Percentiles rank a stretch among this genome's conserved stretches.
Evolutionary conservation across 2,113 vertebrate genomes (phyloP).

Genomic region (Leucoraja erinaceus): DNA sequence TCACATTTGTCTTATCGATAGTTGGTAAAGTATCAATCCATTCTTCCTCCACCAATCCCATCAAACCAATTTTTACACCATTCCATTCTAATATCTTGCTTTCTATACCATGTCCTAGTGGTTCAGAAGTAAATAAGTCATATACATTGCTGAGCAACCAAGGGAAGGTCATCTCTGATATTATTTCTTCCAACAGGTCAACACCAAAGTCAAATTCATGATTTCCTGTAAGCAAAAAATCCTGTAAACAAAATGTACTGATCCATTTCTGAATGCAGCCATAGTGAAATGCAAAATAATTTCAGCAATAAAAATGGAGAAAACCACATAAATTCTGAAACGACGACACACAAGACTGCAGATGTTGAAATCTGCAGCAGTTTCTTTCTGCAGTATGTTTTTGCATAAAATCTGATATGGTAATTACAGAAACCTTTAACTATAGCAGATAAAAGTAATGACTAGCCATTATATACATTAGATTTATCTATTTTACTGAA

Average conservation of each 20-base stretch:
- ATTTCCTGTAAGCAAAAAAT: slow-evolving; percentile 44
- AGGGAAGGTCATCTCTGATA: slow-evolving; percentile 44
- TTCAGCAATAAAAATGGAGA: background rate
- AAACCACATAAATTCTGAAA: background rate
- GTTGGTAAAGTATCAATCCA: slow-evolving; percentile 46
- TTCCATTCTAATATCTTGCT: slow-evolving; percentile 43
- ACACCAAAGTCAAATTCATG: slow-evolving; percentile 49
- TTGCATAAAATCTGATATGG: background rate
- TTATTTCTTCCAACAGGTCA: slow-evolving; percentile 45
- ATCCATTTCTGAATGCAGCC: background rate
- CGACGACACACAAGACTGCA: no score
- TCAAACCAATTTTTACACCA: slow-evolving; percentile 43
- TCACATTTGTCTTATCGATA: slow-evolving; percentile 45
- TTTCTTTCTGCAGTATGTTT: no score
- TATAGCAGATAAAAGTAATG: background rate
- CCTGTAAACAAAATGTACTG: background rate
- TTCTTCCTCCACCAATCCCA: slow-evolving; percentile 49
- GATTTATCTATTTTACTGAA: background rate
- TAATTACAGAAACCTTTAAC: background rate
- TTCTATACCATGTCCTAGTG: slow-evolving; percentile 40
- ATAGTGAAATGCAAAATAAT: background rate
- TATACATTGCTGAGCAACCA: slow-evolving; percentile 45
- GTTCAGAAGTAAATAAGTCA: slow-evolving; percentile 48
- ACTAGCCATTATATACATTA: background rate
- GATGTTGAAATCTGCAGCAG: no score